Evolutionary conservation across 2,888 invertebrate species (phyloP).

Genomic region (Brachyptera risi): DNA sequence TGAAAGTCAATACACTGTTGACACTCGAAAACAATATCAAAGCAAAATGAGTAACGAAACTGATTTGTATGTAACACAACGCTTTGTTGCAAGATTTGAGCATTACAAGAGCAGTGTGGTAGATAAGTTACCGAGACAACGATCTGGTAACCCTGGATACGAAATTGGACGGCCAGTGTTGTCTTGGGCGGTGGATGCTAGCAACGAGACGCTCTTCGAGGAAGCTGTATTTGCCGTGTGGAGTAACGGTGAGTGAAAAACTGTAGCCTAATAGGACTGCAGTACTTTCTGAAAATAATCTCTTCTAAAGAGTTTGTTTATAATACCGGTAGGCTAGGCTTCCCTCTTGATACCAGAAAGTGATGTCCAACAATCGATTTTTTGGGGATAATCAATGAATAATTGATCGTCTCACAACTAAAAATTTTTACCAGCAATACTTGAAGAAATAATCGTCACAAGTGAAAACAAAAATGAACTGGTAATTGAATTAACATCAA

Average conservation of each 20-base stretch:
- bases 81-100: conserved; percentile 23
- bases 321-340: no score
- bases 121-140: neutral
- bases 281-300: no score
- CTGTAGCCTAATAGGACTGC: no score
- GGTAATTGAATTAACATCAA: no score
- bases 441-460: no score
- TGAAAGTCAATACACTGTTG: neutral
- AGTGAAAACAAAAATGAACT: no score
- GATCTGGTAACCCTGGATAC: conserved; percentile 31
- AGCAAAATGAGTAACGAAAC: neutral
- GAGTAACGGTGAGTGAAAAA: conserved; percentile 24
- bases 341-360: no score
- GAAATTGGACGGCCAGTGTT: conserved; percentile 18
- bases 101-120: neutral
- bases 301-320: no score
- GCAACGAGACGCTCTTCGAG: conserved; percentile 12
- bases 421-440: no score
- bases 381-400: no score
- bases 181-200: conserved; percentile 6
- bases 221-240: conserved; percentile 11
- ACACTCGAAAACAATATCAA: neutral
- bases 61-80: conserved; percentile 21
- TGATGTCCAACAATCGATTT: no score
- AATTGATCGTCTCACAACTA: no score